Evolutionary conservation across 1,140 invertebrate species (phyloP), one percentile per base, ranked within the genome.

Genomic region (Copidosoma floridanum): DNA sequence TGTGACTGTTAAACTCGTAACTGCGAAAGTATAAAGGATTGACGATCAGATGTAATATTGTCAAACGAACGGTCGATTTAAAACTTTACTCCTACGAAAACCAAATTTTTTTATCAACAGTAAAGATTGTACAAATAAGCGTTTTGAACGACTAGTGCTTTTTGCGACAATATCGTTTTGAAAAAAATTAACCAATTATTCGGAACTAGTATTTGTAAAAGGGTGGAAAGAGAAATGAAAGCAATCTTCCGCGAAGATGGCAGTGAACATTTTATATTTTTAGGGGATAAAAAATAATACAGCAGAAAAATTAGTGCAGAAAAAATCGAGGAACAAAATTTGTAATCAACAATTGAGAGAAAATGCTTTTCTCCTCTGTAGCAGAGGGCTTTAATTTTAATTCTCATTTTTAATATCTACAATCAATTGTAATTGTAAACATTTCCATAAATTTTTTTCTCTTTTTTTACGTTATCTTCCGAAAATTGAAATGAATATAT

Each of bases 91-190:
- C n/a, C n/a, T n/a, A n/a, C n/a, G n/a, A n/a, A n/a, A n/a, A n/a
- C n/a, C n/a, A n/a, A n/a, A n/a, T n/a, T n/a, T n/a, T n/a, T n/a
- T n/a, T n/a, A n/a, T n/a, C n/a, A n/a, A 12, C 29, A 32, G 29
- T 32, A 32, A 6, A 32, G 67, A 69, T 69, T 58, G 67, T 71
- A 70, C 66, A 61, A 65, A 47, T 52, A 57, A 66, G 46, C 66
- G 58, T 72, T 60, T 35, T 43, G 44, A 60, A 35, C 50, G 72
- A 71, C 46, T 66, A 59, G 65, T 64, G 63, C 69, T 59, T 71
- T 75, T 64, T 71, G 54, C n/a, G n/a, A n/a, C n/a, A n/a, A 59
- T 68, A 68, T 43, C 50, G 65, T 43, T 44, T 44, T 35, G 7
- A 14, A 41, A 18, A 8, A 16, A 4, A 8, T 32, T 8, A 32